A percentile compares a stretch with the other conserved stretches of the same genome.
phyloP scores from a whole-genome alignment of 2,888 invertebrate species.

The Cacoxenus indagator region DNA sequence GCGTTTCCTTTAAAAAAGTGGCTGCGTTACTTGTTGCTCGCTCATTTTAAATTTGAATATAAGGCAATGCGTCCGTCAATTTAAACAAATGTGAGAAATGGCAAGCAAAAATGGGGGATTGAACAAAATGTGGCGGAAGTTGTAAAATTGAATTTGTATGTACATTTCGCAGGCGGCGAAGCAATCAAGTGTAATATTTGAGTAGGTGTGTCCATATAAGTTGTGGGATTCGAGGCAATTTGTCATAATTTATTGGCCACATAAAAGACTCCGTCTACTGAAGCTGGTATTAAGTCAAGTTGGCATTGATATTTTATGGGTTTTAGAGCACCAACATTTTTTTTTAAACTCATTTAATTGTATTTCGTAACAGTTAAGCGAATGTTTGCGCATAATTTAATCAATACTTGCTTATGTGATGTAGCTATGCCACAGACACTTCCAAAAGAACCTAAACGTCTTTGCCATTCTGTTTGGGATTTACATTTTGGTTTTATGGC shows the following conservation, averaged over 20 bases:
- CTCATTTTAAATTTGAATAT: constrained; percentile 35
- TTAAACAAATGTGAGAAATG: background rate
- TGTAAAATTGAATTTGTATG: constrained; percentile 29
- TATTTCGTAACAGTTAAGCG: background rate
- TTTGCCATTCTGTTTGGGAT: constrained; percentile 32
- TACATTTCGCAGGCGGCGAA: constrained; percentile 20
- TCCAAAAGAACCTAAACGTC: background rate
- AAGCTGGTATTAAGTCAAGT: constrained; percentile 5
- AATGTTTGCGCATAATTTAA: constrained; percentile 26
- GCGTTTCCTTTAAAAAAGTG: background rate
- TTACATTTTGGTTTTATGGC: constrained; percentile 33
- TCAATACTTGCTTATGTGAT: background rate
- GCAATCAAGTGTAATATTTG: constrained; percentile 11
- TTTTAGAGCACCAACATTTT: background rate
- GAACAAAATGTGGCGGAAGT: constrained; percentile 3
- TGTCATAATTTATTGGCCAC: constrained; percentile 16
- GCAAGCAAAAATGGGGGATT: background rate
- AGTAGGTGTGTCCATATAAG: constrained; percentile 8
- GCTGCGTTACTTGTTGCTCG: constrained; percentile 1
- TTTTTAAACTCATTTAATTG: background rate
- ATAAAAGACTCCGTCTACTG: constrained; percentile 2
- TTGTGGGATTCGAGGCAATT: background rate
- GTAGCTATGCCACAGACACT: background rate
- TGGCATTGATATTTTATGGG: constrained; percentile 11
- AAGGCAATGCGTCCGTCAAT: background rate